These are phyloP conservation scores for Micronisus gabar DNA, from an alignment of 2,113 vertebrate species.

Conservation along the genomic window DNA sequence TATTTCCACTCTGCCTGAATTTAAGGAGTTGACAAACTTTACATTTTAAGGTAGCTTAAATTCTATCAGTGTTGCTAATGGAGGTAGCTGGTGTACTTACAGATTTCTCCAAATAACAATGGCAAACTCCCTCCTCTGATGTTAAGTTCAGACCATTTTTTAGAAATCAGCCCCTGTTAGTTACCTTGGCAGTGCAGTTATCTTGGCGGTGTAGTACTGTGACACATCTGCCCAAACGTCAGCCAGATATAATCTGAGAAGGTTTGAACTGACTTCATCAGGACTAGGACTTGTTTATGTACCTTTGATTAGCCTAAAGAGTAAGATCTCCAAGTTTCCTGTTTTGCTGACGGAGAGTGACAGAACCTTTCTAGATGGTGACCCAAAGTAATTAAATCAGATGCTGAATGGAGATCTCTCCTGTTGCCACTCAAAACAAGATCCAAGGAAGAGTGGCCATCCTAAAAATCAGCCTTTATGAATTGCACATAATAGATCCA, in stretches of 20 bases:
- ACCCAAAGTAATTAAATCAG: not conserved
- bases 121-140: not conserved
- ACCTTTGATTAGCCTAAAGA: not conserved
- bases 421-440: not conserved
- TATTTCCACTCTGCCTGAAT: not conserved
- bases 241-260: not conserved
- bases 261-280: not conserved
- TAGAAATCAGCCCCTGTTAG: not conserved
- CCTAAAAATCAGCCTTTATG: not conserved
- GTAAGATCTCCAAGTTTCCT: not conserved
- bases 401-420: not conserved
- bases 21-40: not conserved
- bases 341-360: not conserved
- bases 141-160: not conserved
- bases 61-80: not conserved
- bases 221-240: not conserved
- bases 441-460: not conserved
- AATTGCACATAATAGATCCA: not conserved
- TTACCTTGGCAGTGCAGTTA: not conserved
- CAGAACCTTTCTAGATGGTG: not conserved
- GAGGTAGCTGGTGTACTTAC: not conserved
- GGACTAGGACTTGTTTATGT: not conserved
- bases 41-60: not conserved
- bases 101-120: not conserved
- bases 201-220: not conserved